Percentiles rank a stretch among this genome's conserved stretches.
phyloP scores from a whole-genome alignment of 2,797 vertebrate species.

The Anomalospiza imberbis region DNA sequence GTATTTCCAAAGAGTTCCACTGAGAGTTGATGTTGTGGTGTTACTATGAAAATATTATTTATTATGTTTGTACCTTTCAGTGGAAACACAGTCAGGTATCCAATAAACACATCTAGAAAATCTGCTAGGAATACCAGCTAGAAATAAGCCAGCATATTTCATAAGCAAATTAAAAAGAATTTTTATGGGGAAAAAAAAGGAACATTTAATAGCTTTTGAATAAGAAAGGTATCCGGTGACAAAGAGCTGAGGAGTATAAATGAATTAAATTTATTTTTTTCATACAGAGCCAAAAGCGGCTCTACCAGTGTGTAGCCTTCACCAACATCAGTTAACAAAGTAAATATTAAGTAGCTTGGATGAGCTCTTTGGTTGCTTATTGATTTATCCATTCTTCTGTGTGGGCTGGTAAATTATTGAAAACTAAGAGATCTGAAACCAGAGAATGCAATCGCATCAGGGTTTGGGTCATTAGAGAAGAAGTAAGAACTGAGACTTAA shows the following conservation, averaged over 20 bases:
- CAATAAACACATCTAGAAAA: neutral
- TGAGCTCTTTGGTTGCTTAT: neutral
- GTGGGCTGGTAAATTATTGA: neutral
- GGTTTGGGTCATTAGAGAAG: neutral
- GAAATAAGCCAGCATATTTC: neutral
- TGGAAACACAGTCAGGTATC: neutral
- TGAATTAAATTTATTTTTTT: neutral
- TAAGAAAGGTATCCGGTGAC: neutral
- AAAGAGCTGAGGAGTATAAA: neutral
- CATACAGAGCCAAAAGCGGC: neutral
- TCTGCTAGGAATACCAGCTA: neutral
- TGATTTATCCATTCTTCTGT: slow-evolving; percentile 14
- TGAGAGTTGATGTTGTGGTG: neutral
- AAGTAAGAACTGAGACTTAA: neutral
- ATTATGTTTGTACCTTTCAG: neutral
- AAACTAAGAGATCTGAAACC: neutral
- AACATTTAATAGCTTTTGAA: neutral
- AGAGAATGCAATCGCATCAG: neutral
- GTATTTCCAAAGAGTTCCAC: neutral
- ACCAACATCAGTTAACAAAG: neutral
- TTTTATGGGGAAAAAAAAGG: fast-evolving
- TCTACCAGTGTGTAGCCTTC: neutral
- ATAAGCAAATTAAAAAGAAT: neutral
- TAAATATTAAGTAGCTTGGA: neutral
- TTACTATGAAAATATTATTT: neutral